Evolutionary conservation across 2,888 invertebrate species (phyloP).

Genomic region (Keiferia lycopersicella): DNA sequence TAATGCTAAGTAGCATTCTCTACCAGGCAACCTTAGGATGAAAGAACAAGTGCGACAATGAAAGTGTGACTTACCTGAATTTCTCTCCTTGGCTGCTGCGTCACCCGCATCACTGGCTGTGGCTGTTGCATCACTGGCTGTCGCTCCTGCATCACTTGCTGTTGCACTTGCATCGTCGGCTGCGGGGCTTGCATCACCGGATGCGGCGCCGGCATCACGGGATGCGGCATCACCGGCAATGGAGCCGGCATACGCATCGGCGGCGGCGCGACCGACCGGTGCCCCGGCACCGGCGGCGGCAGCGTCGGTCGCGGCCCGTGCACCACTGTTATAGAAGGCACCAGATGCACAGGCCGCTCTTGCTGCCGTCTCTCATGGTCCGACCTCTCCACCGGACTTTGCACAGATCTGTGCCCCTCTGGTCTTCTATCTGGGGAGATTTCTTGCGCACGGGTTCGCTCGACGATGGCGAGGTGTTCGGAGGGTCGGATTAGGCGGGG

Average conservation of each 20-base stretch:
- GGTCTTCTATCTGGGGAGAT: conserved; percentile 15
- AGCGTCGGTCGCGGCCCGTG: conserved; percentile 44
- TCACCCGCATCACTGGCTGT: conserved; percentile 59
- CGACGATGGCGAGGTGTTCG: conserved; percentile 67
- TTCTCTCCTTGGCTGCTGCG: conserved; percentile 66
- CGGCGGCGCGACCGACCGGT: conserved; percentile 65
- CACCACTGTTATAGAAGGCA: conserved; percentile 57
- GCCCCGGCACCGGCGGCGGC: conserved; percentile 55
- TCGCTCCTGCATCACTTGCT: conserved; percentile 53
- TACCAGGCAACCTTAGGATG: no score
- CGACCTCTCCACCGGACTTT: not conserved
- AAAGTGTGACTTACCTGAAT: conserved; percentile 67
- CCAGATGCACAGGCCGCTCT: conserved; percentile 54
- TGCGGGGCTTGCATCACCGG: conserved; percentile 48
- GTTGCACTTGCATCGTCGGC: conserved; percentile 60
- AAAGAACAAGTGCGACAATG: no score
- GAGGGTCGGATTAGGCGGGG: conserved; percentile 72
- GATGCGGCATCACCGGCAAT: conserved; percentile 53
- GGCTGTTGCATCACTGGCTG: conserved; percentile 59
- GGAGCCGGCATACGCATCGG: conserved; percentile 69
- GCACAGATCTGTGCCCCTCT: conserved; percentile 11
- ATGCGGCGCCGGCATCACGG: conserved; percentile 57
- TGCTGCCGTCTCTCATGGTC: conserved; percentile 30
- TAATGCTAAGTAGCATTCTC: no score
- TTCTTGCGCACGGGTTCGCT: conserved; percentile 35